Conservation (phyloP, 2,888 invertebrate genomes). For the Liopterus haemorrhoidalis region DNA sequence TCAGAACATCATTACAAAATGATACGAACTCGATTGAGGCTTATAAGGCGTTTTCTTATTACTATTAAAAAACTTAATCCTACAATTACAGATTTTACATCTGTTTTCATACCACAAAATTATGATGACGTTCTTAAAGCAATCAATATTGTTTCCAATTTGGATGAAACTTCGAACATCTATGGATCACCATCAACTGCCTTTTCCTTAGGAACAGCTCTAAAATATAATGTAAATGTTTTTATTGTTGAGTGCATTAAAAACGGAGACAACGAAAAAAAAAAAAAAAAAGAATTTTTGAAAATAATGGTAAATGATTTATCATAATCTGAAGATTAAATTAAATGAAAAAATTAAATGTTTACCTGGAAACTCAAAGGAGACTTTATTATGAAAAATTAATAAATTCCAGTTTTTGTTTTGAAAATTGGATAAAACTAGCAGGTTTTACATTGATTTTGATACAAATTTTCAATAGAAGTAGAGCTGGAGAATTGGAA, state of each 20-base stretch:
- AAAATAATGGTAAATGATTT: conserved; percentile 9
- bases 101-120: conserved; percentile 5
- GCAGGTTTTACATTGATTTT: conserved; percentile 18
- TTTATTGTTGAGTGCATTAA: conserved; percentile 10
- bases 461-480: conserved; percentile 26
- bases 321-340: conserved; percentile 1
- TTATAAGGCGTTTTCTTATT: conserved; percentile 25
- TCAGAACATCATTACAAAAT: conserved; percentile 17
- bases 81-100: conserved; percentile 5
- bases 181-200: conserved; percentile 13
- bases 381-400: conserved; percentile 7
- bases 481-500: conserved; percentile 27
- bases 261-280: neutral
- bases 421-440: conserved; percentile 18
- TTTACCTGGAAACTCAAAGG: conserved; percentile 14
- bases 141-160: conserved; percentile 4
- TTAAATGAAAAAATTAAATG: conserved; percentile 9
- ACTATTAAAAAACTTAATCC: conserved; percentile 15
- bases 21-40: conserved; percentile 24
- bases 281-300: conserved; percentile 5
- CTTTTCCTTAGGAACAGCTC: conserved; percentile 9
- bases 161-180: neutral
- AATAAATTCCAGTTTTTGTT: conserved; percentile 6
- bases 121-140: conserved; percentile 8
- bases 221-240: conserved; percentile 9